Percentiles rank a stretch among this genome's conserved stretches.
phyloP scores from a whole-genome alignment of 2,113 vertebrate species.

The Chelonoidis abingdonii region DNA sequence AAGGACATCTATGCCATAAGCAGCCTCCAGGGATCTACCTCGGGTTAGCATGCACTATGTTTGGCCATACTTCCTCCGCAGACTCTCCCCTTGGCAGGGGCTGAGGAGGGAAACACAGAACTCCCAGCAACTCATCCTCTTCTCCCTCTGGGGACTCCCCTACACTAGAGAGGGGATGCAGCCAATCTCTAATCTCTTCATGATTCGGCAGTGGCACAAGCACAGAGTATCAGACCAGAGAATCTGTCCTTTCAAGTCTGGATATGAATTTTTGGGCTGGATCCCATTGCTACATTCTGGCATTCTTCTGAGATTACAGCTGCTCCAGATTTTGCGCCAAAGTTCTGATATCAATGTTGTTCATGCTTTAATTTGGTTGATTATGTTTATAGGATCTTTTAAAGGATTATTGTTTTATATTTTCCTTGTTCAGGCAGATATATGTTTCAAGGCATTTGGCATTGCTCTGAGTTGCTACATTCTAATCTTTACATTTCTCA shows the following conservation, averaged over 20 bases:
- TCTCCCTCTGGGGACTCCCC: background rate
- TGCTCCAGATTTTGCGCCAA: constrained; percentile 25
- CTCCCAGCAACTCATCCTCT: background rate
- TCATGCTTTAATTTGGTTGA: constrained; percentile 31
- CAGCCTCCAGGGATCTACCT: too few species aligned
- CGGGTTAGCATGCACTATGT: too few species aligned
- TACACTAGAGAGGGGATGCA: background rate
- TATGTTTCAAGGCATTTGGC: constrained; percentile 55
- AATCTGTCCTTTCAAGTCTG: constrained; percentile 8
- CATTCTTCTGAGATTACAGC: background rate
- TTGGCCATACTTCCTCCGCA: background rate
- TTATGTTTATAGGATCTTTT: constrained; percentile 58
- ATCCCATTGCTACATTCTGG: background rate
- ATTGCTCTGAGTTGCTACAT: constrained; percentile 58
- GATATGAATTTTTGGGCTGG: constrained; percentile 1
- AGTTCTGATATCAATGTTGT: constrained; percentile 25
- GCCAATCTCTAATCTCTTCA: constrained; percentile 28
- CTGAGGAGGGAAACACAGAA: constrained; percentile 19
- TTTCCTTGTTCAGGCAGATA: constrained; percentile 72
- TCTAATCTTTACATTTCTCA: constrained; percentile 71
- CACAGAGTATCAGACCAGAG: constrained; percentile 29
- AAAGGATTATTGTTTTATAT: constrained; percentile 72
- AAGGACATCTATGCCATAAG: too few species aligned
- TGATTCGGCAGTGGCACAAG: constrained; percentile 18
- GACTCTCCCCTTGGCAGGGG: constrained; percentile 29